phyloP scores from a whole-genome alignment of 2,797 vertebrate species.

The Sciurus vulgaris region DNA sequence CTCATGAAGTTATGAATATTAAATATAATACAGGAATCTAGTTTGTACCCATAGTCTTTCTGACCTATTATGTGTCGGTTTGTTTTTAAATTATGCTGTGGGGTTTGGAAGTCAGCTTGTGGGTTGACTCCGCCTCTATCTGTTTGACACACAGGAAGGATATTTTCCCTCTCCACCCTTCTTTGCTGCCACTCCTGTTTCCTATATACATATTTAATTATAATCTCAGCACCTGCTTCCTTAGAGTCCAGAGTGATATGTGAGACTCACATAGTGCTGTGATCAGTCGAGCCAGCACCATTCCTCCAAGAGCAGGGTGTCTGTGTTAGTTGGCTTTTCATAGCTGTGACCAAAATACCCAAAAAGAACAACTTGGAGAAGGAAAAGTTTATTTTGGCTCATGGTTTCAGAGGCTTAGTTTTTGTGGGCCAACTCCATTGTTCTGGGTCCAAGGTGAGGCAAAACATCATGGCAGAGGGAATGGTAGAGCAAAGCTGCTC shows the following conservation, averaged over 20 bases:
- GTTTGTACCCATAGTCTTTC: conserved; percentile 10
- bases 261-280: conserved; percentile 32
- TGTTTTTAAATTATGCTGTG: conserved; percentile 18
- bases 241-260: conserved; percentile 41
- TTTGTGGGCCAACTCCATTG: too few species aligned
- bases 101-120: background rate
- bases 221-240: conserved; percentile 75
- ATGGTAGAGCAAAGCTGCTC: too few species aligned
- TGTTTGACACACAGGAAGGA: conserved; percentile 65
- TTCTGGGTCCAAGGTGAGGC: too few species aligned
- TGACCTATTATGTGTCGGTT: background rate
- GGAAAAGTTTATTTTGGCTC: too few species aligned
- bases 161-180: conserved; percentile 58
- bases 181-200: conserved; percentile 68
- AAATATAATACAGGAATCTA: background rate
- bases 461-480: too few species aligned
- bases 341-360: too few species aligned
- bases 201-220: conserved; percentile 51
- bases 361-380: too few species aligned
- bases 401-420: too few species aligned
- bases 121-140: background rate
- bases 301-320: conserved; percentile 77
- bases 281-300: conserved; percentile 61
- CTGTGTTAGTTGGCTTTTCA: too few species aligned
- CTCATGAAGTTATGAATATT: conserved; percentile 62